Evolutionary conservation across 2,888 invertebrate genomes (phyloP), one percentile per base, ranked within the genome.

Genomic region (Schizaphis graminum): DNA sequence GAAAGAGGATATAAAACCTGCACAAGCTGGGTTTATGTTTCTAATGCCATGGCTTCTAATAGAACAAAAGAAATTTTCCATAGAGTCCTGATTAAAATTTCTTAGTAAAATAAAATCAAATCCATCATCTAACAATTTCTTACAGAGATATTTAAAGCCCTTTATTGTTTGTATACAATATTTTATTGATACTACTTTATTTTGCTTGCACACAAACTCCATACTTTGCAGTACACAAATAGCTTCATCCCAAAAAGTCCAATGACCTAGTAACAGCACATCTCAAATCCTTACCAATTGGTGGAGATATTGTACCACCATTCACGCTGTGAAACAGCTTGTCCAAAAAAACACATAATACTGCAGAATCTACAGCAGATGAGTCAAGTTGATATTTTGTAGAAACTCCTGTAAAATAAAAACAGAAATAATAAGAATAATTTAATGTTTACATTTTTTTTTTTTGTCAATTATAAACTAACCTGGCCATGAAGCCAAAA

Each of bases 251-350:
- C 57, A 57, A 24, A 57, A 57, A 24, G 24, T 57, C 67, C 87
- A 61, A 88, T 93, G 93, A 44, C 7, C 13, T 61, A 21, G 41
- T 87, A 16, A 93, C 86, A 49, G 88, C 93, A n/a, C 88, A 26
- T 44, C 77, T 61, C 61, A 93, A n/a, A 13, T 87, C 61, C n/a
- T 93, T 93, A 16, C 89, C 88, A 61, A 26, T 47, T 47, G 26
- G 24, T 57, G 89, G 57, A 5, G 35, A 7, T 16, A 35, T 77
- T 35, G 26, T 44, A 61, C 57, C 24, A 35, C 93, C 89, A 89
- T 93, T 93, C 10, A 87, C 84, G 28, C 35, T 56, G 47, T 93
- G 89, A 88, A 93, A 93, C 8, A 93, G 53, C 67, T 89, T 87
- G 53, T 93, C 93, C 61, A 93, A 47, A 77, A 93, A 93, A 28